phyloP scores from a whole-genome alignment of 1,140 invertebrate genomes.

The Zaprionus taronus region DNA sequence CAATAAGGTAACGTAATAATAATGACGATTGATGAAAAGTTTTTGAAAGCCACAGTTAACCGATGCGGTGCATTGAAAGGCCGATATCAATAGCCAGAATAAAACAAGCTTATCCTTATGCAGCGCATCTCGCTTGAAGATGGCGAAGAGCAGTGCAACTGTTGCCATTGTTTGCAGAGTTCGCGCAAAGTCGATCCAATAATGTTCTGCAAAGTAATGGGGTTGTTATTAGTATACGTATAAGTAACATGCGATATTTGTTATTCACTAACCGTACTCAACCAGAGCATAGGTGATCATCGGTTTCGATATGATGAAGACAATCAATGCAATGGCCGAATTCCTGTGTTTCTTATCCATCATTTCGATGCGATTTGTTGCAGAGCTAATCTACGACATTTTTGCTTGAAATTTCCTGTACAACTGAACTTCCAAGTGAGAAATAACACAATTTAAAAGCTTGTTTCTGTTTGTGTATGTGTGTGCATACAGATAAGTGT shows the following conservation, averaged over 20 bases:
- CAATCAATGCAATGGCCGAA: not conserved
- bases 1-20: not conserved
- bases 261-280: not conserved
- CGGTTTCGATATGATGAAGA: slow-evolving; percentile 12
- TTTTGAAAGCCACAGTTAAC: not conserved
- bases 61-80: not conserved
- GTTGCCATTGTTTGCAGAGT: slow-evolving; percentile 34
- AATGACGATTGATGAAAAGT: no score
- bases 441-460: no score
- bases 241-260: not conserved
- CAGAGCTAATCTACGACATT: slow-evolving; percentile 4
- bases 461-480: no score
- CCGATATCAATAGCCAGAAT: slow-evolving; percentile 30
- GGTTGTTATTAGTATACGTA: not conserved
- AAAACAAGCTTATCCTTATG: slow-evolving; percentile 42
- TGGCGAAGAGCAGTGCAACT: slow-evolving; percentile 17
- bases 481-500: no score
- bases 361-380: not conserved
- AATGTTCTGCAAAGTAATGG: not conserved
- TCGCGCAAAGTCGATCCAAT: not conserved
- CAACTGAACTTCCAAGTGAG: not conserved
- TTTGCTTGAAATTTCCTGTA: not conserved
- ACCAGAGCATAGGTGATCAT: slow-evolving; percentile 9
- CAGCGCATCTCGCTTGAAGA: slow-evolving; percentile 14
- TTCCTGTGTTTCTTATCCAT: not conserved